phyloP scores from a whole-genome alignment of 2,113 vertebrate species.

The Phyllopteryx taeniolatus region DNA sequence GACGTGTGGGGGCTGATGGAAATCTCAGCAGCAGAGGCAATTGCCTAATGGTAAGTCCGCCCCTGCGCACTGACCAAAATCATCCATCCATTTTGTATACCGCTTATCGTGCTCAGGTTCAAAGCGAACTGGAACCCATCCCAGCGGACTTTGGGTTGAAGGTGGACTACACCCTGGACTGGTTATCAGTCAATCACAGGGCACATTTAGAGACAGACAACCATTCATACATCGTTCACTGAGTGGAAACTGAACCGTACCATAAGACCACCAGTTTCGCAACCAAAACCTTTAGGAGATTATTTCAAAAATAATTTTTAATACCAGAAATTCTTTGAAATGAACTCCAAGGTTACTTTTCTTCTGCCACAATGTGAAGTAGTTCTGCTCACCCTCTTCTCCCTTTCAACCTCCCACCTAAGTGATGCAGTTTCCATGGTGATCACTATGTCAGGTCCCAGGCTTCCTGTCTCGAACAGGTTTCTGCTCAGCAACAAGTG shows the following conservation, averaged over 20 bases:
- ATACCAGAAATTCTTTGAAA: neutral
- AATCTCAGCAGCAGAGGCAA: no score
- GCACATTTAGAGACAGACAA: neutral
- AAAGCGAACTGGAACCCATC: no score
- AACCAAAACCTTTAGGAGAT: neutral
- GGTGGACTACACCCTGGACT: neutral
- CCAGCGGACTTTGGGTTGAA: neutral
- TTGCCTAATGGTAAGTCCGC: no score
- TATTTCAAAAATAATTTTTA: neutral
- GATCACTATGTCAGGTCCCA: conserved; percentile 64
- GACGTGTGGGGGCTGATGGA: no score
- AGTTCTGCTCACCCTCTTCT: conserved; percentile 29
- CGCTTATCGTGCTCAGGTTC: neutral
- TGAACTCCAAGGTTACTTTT: conserved; percentile 6
- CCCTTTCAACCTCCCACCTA: conserved; percentile 45
- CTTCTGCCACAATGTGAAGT: conserved; percentile 8
- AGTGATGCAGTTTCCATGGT: conserved; percentile 71
- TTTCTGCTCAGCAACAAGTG: conserved; percentile 76
- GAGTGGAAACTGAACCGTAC: neutral
- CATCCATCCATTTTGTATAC: neutral
- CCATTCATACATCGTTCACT: neutral
- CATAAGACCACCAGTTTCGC: neutral
- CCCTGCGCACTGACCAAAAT: neutral
- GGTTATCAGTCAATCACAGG: neutral
- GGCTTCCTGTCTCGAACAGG: conserved; percentile 66